Conservation (phyloP, 1,140 invertebrate species). For the Druon quercuslanigerum region DNA sequence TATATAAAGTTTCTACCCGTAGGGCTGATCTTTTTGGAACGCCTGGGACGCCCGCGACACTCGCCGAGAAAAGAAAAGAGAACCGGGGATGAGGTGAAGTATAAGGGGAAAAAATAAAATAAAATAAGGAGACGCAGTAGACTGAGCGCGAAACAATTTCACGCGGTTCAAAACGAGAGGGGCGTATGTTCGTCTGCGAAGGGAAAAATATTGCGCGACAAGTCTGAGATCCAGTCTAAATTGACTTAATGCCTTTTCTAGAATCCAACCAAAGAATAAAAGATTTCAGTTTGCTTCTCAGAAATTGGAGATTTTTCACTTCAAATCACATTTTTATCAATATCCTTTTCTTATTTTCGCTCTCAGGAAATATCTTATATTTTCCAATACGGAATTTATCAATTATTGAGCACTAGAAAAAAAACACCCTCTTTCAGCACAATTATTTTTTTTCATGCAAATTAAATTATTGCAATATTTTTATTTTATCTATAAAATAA, state of each 20-base stretch:
- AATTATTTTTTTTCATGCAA: too few relatives aligned
- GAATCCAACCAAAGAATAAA: conserved; percentile 8
- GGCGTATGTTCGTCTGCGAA: not conserved
- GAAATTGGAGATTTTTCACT: conserved; percentile 18
- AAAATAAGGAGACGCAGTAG: conserved; percentile 4
- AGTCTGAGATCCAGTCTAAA: conserved; percentile 6
- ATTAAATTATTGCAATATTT: too few relatives aligned
- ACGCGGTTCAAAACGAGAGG: not conserved
- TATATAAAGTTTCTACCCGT: conserved; percentile 15
- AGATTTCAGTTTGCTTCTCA: not conserved
- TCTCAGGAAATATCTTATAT: not conserved
- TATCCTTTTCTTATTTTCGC: not conserved
- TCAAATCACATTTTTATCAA: not conserved
- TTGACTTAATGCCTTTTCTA: conserved; percentile 2
- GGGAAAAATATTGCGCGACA: conserved; percentile 25
- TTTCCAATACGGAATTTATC: not conserved
- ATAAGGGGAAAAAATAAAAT: not conserved
- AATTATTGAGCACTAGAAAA: too few relatives aligned
- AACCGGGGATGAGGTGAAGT: not conserved
- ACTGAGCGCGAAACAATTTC: conserved; percentile 18
- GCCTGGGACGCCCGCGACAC: not conserved
- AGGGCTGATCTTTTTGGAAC: conserved; percentile 16
- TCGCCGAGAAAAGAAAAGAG: not conserved
- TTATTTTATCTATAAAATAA: too few relatives aligned
- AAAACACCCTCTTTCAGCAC: too few relatives aligned